A percentile compares a stretch with the other conserved stretches of the same genome.
These are phyloP conservation scores for Lasioglossum morio DNA, from an alignment of 2,888 invertebrate genomes.

Conservation along the genomic window DNA sequence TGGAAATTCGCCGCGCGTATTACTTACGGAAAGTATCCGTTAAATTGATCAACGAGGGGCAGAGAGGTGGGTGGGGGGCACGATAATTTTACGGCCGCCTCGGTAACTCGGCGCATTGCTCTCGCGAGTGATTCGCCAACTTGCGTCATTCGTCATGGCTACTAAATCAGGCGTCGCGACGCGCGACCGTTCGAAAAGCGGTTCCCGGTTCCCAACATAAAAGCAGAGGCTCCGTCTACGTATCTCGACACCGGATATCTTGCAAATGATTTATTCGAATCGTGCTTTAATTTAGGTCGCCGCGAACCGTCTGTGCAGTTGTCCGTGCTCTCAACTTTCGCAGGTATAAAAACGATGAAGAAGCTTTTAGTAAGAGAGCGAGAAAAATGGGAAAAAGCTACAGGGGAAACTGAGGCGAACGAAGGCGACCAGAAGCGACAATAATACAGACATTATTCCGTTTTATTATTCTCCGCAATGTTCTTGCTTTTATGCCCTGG, in stretches of 20 bases:
- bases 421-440: not conserved
- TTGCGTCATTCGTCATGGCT: conserved; percentile 42
- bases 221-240: not conserved
- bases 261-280: conserved; percentile 42
- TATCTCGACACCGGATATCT: conserved; percentile 35
- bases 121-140: conserved; percentile 8
- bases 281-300: conserved; percentile 34
- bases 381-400: not conserved
- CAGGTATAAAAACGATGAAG: not conserved
- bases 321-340: conserved; percentile 16
- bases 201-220: not conserved
- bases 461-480: not conserved
- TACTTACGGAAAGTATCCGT: not conserved
- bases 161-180: conserved; percentile 33
- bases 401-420: not conserved
- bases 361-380: not conserved
- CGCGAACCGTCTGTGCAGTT: not conserved
- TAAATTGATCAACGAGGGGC: conserved; percentile 24
- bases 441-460: not conserved
- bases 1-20: not conserved
- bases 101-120: not conserved
- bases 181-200: conserved; percentile 22
- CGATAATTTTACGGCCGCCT: not conserved
- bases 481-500: not conserved
- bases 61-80: not conserved